phyloP scores from a whole-genome alignment of 2,113 vertebrate species.

The Scalopus aquaticus region DNA sequence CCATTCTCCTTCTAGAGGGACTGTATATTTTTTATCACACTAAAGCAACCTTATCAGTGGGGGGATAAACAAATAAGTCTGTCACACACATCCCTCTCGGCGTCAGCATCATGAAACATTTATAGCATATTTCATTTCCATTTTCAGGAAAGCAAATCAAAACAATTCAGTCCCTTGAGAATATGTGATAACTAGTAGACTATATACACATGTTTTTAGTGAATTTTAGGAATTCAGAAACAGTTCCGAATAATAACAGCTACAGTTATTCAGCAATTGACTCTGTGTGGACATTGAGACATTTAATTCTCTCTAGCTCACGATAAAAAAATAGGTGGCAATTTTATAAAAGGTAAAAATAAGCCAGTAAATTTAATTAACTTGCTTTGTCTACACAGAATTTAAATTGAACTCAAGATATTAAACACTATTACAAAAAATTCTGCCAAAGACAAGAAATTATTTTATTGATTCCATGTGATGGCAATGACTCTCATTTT shows the following conservation, averaged over 20 bases:
- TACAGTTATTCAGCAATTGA: background rate
- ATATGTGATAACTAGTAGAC: background rate
- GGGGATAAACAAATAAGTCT: background rate
- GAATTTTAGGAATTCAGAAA: background rate
- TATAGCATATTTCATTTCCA: background rate
- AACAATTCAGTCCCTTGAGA: background rate
- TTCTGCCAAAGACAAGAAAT: background rate
- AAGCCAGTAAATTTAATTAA: background rate
- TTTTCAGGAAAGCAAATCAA: background rate
- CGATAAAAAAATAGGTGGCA: background rate
- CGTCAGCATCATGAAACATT: background rate
- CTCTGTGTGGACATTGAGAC: background rate
- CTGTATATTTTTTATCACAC: background rate
- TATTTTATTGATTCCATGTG: background rate
- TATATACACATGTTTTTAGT: background rate
- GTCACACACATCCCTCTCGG: background rate
- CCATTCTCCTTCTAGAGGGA: background rate
- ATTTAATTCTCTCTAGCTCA: background rate
- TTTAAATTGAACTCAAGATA: background rate
- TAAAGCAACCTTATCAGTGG: background rate
- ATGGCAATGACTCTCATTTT: background rate
- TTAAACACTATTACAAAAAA: background rate
- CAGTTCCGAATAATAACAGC: background rate
- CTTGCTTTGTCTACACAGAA: background rate
- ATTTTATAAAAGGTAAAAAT: slow-evolving; percentile 4